Evolutionary conservation across 2,113 vertebrate species (phyloP).

Genomic region (Hippocampus mohnikei): DNA sequence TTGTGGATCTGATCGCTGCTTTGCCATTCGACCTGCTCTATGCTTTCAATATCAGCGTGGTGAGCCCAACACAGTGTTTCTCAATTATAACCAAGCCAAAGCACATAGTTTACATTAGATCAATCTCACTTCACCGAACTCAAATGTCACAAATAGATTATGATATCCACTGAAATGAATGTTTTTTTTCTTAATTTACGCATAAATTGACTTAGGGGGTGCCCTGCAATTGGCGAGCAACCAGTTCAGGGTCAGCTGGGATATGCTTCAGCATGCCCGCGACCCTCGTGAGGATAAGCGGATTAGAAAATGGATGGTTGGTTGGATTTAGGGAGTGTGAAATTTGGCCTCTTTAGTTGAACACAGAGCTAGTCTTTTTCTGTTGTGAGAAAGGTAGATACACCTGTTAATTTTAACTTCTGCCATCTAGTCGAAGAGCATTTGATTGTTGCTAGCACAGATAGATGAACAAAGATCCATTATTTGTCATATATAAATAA

Average conservation of each 20-base stretch:
- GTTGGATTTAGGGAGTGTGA: neutral
- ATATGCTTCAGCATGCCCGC: too few species aligned
- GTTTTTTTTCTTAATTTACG: neutral
- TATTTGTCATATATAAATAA: neutral
- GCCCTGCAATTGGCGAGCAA: too few species aligned
- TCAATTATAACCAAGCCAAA: neutral
- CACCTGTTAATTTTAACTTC: neutral
- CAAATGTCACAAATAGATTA: neutral
- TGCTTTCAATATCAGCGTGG: constrained; percentile 81
- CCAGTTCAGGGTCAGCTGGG: too few species aligned
- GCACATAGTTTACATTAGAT: neutral
- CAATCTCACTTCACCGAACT: neutral
- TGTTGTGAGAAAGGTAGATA: neutral
- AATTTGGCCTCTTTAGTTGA: neutral
- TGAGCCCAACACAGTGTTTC: constrained; percentile 44
- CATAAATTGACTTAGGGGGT: neutral
- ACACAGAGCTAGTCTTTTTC: neutral
- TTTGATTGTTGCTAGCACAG: neutral
- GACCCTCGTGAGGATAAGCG: too few species aligned
- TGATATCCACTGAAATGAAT: too few species aligned
- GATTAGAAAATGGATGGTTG: too few species aligned
- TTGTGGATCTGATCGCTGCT: constrained; percentile 79
- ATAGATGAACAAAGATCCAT: neutral
- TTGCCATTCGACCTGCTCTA: constrained; percentile 81
- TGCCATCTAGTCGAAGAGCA: neutral